phyloP scores from a whole-genome alignment of 92 coral and sea anemone species.

The Actinernus sp. region DNA sequence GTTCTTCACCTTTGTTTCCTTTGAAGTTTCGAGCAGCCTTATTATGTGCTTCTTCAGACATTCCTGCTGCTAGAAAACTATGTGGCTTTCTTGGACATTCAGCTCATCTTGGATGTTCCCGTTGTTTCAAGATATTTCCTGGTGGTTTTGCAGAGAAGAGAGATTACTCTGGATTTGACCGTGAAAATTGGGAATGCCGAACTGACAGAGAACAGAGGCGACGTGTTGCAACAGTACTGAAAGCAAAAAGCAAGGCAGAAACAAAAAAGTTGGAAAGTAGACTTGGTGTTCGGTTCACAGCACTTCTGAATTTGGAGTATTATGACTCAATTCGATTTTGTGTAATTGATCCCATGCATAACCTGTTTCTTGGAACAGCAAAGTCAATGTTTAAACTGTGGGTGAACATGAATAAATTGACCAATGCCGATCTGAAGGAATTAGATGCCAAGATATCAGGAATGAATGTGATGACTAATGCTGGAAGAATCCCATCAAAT shows the following conservation, averaged over 20 bases:
- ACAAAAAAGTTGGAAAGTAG: neutral
- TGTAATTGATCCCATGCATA: constrained; percentile 82
- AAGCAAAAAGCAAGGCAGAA: constrained; percentile 24
- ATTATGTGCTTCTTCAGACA: constrained; percentile 59
- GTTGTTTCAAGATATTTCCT: constrained; percentile 49
- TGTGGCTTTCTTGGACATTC: constrained; percentile 64
- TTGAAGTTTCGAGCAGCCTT: constrained; percentile 41
- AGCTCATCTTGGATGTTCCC: constrained; percentile 69
- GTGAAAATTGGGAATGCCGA: constrained; percentile 57
- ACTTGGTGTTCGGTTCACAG: constrained; percentile 5
- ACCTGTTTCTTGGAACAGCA: constrained; percentile 69
- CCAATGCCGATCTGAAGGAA: constrained; percentile 33
- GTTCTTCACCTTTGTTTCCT: constrained; percentile 26
- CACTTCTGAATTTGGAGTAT: constrained; percentile 65
- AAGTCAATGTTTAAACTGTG: constrained; percentile 72
- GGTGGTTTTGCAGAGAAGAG: constrained; percentile 59
- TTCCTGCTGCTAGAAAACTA: constrained; percentile 61
- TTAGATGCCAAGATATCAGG: constrained; percentile 45
- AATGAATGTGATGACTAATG: constrained; percentile 60
- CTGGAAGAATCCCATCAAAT: constrained; percentile 69
- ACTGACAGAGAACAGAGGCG: constrained; percentile 39
- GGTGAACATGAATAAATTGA: constrained; percentile 45
- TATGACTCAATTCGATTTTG: constrained; percentile 65
- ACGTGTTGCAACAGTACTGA: constrained; percentile 30
- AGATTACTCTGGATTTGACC: constrained; percentile 58